Conservation (phyloP, 1,140 invertebrate genomes). For the Schlechtendalia chinensis region DNA sequence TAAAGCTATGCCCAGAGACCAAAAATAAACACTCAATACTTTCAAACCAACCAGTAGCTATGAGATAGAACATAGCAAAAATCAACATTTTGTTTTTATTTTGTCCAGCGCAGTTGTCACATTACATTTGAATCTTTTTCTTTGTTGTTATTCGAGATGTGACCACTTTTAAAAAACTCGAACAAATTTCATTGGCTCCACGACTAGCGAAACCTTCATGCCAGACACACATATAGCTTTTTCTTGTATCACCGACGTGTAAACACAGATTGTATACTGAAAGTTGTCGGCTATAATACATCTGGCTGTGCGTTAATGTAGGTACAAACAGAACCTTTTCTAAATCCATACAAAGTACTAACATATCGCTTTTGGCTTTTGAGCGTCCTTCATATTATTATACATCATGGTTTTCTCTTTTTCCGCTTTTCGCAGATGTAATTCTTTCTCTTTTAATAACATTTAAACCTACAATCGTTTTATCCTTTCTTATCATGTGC, state of each 20-base stretch:
- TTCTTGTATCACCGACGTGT: constrained; percentile 50
- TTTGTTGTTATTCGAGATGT: constrained; percentile 23
- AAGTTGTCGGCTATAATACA: constrained; percentile 52
- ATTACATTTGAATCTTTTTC: constrained; percentile 50
- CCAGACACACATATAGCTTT: constrained; percentile 50
- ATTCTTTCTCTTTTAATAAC: too few species aligned
- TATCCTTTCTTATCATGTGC: too few species aligned
- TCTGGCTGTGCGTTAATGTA: constrained; percentile 52
- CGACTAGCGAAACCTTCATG: constrained; percentile 47
- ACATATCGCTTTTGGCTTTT: neutral
- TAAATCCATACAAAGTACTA: constrained; percentile 50
- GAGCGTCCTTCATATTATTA: neutral
- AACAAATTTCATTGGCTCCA: constrained; percentile 52
- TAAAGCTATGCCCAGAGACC: constrained; percentile 50
- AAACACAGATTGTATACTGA: constrained; percentile 52
- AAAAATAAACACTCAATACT: constrained; percentile 51
- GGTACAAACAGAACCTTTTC: constrained; percentile 52
- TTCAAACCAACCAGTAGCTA: constrained; percentile 47
- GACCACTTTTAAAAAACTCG: constrained; percentile 47
- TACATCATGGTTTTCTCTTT: neutral
- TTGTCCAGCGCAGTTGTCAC: constrained; percentile 52
- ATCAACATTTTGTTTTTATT: constrained; percentile 52
- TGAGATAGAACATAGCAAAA: constrained; percentile 50
- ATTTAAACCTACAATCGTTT: too few species aligned
- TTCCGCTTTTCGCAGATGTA: constrained; percentile 13